Conservation (phyloP, 2,888 invertebrate genomes). For the Dicyrtoma fusca region DNA sequence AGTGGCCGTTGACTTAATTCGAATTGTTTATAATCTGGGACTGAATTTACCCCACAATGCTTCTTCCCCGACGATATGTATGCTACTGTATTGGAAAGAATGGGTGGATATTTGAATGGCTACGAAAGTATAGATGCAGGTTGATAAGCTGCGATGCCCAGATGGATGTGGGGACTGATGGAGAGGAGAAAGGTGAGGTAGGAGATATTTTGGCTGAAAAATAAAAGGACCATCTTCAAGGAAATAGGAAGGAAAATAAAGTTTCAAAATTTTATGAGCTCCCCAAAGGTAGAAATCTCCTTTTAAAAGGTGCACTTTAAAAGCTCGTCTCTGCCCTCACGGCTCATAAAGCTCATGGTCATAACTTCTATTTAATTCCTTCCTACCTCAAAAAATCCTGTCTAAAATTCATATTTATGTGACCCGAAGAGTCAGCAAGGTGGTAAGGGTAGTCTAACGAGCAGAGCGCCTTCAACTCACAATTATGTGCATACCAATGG, state of each 20-base stretch:
- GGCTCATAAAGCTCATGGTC: slow-evolving; percentile 24
- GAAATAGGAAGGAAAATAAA: slow-evolving; percentile 17
- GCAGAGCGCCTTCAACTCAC: not conserved
- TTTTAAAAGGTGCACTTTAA: slow-evolving; percentile 26
- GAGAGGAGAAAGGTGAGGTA: too few species aligned
- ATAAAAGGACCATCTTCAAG: not conserved
- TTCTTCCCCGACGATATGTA: too few species aligned
- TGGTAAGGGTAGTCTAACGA: not conserved
- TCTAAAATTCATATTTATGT: slow-evolving; percentile 31
- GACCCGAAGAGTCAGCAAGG: not conserved
- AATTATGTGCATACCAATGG: too few species aligned
- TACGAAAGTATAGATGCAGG: too few species aligned
- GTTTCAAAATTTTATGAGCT: slow-evolving; percentile 25
- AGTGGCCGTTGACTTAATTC: too few species aligned
- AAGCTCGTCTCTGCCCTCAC: slow-evolving; percentile 1
- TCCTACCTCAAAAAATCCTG: slow-evolving; percentile 1
- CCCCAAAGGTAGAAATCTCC: slow-evolving; percentile 21
- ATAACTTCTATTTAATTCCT: slow-evolving; percentile 32
- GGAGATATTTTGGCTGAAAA: too few species aligned
- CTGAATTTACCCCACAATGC: too few species aligned
- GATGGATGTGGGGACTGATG: too few species aligned
- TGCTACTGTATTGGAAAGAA: too few species aligned
- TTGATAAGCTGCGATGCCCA: too few species aligned
- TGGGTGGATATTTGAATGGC: too few species aligned
- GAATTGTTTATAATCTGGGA: too few species aligned